phyloP scores from a whole-genome alignment of 2,888 invertebrate species.

The Ellobium chinense region DNA sequence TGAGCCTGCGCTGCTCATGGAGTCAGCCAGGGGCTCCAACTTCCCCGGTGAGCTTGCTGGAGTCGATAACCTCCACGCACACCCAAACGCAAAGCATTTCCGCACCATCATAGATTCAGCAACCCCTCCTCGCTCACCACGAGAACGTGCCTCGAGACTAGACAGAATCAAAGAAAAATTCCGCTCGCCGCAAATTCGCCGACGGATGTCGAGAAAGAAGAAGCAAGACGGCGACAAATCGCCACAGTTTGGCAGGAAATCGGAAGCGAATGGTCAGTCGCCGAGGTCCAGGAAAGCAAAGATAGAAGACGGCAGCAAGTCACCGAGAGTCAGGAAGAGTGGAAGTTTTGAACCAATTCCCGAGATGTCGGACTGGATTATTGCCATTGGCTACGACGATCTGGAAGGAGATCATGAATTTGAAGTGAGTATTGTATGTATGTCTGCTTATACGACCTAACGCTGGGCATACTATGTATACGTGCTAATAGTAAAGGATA shows the following conservation, averaged over 20 bases:
- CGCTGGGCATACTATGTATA: neutral
- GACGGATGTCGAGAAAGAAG: slow-evolving; percentile 11
- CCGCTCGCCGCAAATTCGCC: slow-evolving; percentile 33
- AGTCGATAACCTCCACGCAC: slow-evolving; percentile 3
- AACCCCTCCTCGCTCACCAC: neutral
- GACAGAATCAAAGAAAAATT: neutral
- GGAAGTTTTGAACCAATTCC: neutral
- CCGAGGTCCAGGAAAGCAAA: neutral
- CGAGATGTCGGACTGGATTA: slow-evolving; percentile 30
- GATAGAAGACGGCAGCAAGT: neutral
- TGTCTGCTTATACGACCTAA: neutral
- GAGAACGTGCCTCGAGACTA: slow-evolving; percentile 4
- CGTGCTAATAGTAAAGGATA: too few relatives aligned
- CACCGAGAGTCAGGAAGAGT: neutral
- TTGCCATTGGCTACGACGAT: neutral
- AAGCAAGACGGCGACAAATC: neutral
- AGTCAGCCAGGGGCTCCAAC: slow-evolving; percentile 37
- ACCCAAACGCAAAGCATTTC: neutral
- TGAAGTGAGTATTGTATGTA: slow-evolving; percentile 25
- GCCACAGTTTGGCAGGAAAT: neutral
- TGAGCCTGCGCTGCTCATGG: neutral
- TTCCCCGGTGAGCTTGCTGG: slow-evolving; percentile 40
- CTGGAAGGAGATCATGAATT: slow-evolving; percentile 32
- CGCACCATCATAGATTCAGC: neutral
- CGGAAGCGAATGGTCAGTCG: neutral